Evolutionary conservation across 37 sponge, comb jelly and placozoan species (phyloP).

Genomic region (Spongilla lacustris): DNA sequence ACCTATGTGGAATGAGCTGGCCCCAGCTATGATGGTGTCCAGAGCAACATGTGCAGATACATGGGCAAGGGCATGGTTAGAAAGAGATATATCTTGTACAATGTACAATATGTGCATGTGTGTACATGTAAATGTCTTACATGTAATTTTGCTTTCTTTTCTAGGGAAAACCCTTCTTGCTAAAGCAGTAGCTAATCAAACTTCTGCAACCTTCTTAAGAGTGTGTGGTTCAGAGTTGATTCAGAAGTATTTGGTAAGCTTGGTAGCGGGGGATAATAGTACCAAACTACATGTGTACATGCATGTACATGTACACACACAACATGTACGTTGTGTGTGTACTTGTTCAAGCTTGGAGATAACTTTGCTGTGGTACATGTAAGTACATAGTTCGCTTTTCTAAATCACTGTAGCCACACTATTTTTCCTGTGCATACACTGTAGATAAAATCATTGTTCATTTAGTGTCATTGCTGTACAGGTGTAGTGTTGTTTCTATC

Average conservation of each 20-base stretch:
- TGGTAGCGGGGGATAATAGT: too few species aligned
- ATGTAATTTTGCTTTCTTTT: neutral
- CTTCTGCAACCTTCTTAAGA: conserved; percentile 97
- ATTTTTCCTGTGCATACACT: too few species aligned
- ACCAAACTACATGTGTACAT: neutral
- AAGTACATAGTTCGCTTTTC: too few species aligned
- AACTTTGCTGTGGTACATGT: too few species aligned
- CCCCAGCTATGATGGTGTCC: neutral
- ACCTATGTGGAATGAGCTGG: neutral
- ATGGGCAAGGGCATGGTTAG: too few species aligned
- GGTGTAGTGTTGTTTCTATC: neutral
- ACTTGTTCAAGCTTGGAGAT: too few species aligned
- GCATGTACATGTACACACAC: neutral
- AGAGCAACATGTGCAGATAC: too few species aligned
- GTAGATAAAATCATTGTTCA: too few species aligned
- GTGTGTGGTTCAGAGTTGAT: conserved; percentile 99
- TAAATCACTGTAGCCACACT: too few species aligned
- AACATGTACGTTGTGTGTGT: conserved; percentile 14
- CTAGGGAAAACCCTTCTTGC: conserved; percentile 97
- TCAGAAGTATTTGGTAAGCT: conserved; percentile 92
- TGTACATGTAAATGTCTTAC: neutral
- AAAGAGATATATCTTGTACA: too few species aligned
- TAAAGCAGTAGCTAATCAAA: conserved; percentile 99
- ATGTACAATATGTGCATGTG: neutral
- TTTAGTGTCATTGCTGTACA: too few species aligned